Evolutionary conservation across 2,888 invertebrate genomes (phyloP), one percentile per base, ranked within the genome.

Genomic region (Meteorus colon): DNA sequence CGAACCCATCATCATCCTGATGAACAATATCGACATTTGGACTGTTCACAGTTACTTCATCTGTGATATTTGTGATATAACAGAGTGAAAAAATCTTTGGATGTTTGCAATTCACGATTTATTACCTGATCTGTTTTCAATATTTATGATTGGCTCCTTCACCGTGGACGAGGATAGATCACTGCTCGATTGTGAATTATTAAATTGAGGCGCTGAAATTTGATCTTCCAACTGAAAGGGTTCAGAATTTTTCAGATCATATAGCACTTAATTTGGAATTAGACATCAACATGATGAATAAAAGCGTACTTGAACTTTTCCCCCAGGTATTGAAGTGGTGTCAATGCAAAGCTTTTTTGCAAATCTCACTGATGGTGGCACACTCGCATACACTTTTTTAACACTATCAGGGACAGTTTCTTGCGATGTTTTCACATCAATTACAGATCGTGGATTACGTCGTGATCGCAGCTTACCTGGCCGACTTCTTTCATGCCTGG

Each of bases 1-100:
- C 96, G 84, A 96, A 96, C 16, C 96, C 96, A 86, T 96, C 96
- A 85, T 96, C 96, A 80, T 86, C 95, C 91, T 88, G 89, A 78
- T 90, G 89, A 29, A 87, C 82, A 68, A 80, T 79, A 77, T 83
- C 83, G 34, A 77, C 78, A 74, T 83, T 83, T 75, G 78, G 84
- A 66, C 75, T 75, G 82, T 81, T 84, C 81, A 83, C 82, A 74
- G 69, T 80, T 71, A 79, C 81, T 71, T 84, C 65, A 76, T 80
- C 84, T 84, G 68, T 70, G 67, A 75, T 37, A 62, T 62, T 62
- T 31, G 16, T 31, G 16, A 29, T 62, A 62, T 12, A 62, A 31
- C 16, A 31, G 16, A 34, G 16, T 63, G 10, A 34, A 34, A 12
- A 4, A 4, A 63, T 41, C 8, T 37, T 41, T 5, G 19, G 19